A percentile compares a stretch with the other conserved stretches of the same genome.
Conservation (phyloP, 2,113 vertebrate genomes). For the Osmerus eperlanus region DNA sequence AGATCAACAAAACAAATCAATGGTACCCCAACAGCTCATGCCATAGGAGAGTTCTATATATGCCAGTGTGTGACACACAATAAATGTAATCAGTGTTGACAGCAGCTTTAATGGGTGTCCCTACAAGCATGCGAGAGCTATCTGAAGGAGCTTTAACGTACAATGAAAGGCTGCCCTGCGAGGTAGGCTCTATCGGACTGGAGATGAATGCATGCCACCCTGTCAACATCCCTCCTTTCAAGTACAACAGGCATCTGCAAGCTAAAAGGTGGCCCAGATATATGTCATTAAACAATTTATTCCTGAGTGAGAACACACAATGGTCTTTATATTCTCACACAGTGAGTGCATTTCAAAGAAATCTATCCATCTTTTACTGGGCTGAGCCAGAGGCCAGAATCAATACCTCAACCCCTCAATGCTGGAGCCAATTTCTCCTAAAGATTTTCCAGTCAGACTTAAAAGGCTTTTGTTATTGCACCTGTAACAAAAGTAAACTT, state of each 20-base stretch:
- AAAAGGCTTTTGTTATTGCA: constrained; percentile 78
- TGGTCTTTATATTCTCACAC: constrained; percentile 68
- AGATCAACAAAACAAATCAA: constrained; percentile 30
- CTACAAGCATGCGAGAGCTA: constrained; percentile 56
- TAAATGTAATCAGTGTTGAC: constrained; percentile 60
- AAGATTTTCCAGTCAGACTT: constrained; percentile 78
- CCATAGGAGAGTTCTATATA: constrained; percentile 52
- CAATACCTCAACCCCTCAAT: constrained; percentile 70
- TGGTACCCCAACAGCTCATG: constrained; percentile 50
- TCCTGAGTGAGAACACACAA: constrained; percentile 68
- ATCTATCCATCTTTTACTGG: constrained; percentile 75
- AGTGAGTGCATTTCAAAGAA: constrained; percentile 72
- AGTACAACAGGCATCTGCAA: constrained; percentile 44
- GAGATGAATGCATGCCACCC: constrained; percentile 57
- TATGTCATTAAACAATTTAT: constrained; percentile 68
- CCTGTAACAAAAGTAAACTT: constrained; percentile 76
- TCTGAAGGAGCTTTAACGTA: constrained; percentile 65
- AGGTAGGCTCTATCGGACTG: constrained; percentile 45
- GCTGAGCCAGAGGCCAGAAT: constrained; percentile 71
- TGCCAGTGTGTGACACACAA: constrained; percentile 52
- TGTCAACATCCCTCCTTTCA: constrained; percentile 57
- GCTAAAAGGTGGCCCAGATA: constrained; percentile 59
- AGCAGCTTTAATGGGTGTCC: constrained; percentile 66
- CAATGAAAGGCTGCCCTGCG: constrained; percentile 52
- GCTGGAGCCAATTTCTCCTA: constrained; percentile 76